A percentile compares a stretch with the other conserved stretches of the same genome.
Conservation (phyloP, 2,888 invertebrate genomes). For the Argyresthia goedartella region DNA sequence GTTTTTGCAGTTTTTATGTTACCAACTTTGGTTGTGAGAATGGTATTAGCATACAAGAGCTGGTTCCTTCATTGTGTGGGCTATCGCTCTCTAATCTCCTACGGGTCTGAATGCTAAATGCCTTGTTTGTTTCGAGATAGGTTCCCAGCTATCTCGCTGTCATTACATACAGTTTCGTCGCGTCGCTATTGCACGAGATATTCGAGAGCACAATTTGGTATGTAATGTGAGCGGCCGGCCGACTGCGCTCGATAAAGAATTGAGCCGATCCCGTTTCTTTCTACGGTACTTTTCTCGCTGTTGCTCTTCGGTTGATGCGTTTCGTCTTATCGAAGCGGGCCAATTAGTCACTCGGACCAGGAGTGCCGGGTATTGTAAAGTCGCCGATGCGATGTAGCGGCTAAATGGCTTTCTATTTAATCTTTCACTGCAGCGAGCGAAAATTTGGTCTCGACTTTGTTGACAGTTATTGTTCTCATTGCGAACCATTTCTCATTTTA, state of each 20-base stretch:
- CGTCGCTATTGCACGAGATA: conserved; percentile 49
- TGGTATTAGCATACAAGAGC: conserved; percentile 43
- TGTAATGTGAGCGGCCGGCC: conserved; percentile 28
- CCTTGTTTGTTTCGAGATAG: conserved; percentile 39
- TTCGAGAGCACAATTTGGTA: conserved; percentile 49
- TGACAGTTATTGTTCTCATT: background rate
- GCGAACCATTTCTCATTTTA: background rate
- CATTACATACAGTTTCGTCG: conserved; percentile 62
- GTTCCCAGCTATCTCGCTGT: conserved; percentile 41
- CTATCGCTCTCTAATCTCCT: conserved; percentile 51
- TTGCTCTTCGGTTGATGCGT: conserved; percentile 56
- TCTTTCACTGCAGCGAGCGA: background rate
- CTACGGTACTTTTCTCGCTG: conserved; percentile 59
- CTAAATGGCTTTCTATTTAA: background rate
- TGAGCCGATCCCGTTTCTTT: conserved; percentile 56
- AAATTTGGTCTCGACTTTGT: background rate
- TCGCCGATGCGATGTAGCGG: background rate
- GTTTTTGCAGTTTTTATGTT: conserved; percentile 39
- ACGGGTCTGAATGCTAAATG: conserved; percentile 41
- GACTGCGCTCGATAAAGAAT: conserved; percentile 43
- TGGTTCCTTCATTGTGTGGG: conserved; percentile 54
- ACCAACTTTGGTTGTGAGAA: conserved; percentile 17
- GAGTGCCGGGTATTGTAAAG: background rate
- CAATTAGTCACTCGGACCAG: conserved; percentile 48
- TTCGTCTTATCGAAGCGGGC: conserved; percentile 49